Evolutionary conservation across 2,888 invertebrate genomes (phyloP), one percentile per base, ranked within the genome.

Genomic region (Apodemia zela): DNA sequence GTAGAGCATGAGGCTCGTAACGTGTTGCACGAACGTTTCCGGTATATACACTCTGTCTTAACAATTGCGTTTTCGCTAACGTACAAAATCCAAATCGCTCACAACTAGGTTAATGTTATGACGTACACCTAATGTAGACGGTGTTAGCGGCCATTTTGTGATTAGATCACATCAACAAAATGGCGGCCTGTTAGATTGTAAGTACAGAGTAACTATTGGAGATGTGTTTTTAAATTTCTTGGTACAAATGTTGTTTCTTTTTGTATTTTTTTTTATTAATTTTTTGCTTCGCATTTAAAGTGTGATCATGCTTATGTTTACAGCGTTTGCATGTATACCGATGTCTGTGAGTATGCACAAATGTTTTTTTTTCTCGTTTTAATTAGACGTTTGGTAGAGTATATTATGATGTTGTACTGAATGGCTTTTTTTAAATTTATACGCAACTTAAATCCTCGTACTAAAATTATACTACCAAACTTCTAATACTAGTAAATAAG

Each of bases 301-400:
- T 85, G 86, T 89, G 87, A 80, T 82, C 84, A 85, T 87, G 89
- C 89, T 89, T 89, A 84, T 84, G 83, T 88, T 89, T 54, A 86
- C 84, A 87, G 88, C 87, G 85, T 89, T 84, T 88, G 91, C 91
- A 90, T 90, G 90, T 87, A 81, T 77, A 83, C 82, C 79, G 80
- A 81, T 85, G 87, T 88, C 79, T 85, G 89, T 89, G 88, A 89
- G 89, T 90, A 90, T 89, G 89, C 89, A 89, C 89, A 87, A 85
- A 83, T 85, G 84, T 84, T 84, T 42, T 42, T 82, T 87, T 82
- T 82, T 74, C 73, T 63, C 63, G 65, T 38, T 15, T 38, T 38
- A 38, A 66, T 67, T 81, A 81, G 80, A 79, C 77, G 76, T 84
- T 79, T 82, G 80, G 76, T 83, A 75, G 79, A 77, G 79, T 77